Evolutionary conservation across 2,797 vertebrate genomes (phyloP), one percentile per base, ranked within the genome.

Genomic region (Myoxocephalus aenaeus): DNA sequence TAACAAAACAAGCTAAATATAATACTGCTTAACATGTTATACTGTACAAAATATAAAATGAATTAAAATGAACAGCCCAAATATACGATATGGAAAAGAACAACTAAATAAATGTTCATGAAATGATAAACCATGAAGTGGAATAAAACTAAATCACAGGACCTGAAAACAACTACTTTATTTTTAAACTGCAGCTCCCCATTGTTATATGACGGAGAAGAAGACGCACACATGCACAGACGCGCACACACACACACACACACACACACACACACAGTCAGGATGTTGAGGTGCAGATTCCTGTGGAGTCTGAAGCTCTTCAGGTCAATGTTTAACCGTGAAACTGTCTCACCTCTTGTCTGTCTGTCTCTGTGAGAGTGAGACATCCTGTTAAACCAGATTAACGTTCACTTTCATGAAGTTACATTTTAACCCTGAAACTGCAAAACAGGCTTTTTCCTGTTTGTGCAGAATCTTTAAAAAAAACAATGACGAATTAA

Each of bases 281-380:
- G 48, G 48, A 51, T 51, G 48, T 51, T 50, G 48, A 50, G 18
- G 7, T 50, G 7, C 48, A 50, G 48, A 50, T 58, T 89, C 85
- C 88, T 87, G 87, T 82, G 80, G 80, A 83, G 81, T 64, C 75
- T 85, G 67, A 82, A 83, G 63, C 65, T 84, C 61, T 36, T 67
- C 70, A 51, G 66, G 85, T 87, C 61, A 86, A 86, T 79, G 78
- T 87, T 87, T 86, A 86, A 86, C 80, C 22, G 6, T 12, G 59
- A 61, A 65, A 38, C 53, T 11, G 40, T 50, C 34, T 70, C 56
- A 58, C 81, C 63, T 72, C 67, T 76, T 59, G 22, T 59, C 63
- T 32, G 4, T 59, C 18, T 61, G 34, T 61, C 34, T 61, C n/a
- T 22, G 29, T 58, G 56, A 58, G 9, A 34, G 10, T n/a, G 56